Conservation (phyloP, 2,113 vertebrate genomes). For the Paralichthys olivaceus region DNA sequence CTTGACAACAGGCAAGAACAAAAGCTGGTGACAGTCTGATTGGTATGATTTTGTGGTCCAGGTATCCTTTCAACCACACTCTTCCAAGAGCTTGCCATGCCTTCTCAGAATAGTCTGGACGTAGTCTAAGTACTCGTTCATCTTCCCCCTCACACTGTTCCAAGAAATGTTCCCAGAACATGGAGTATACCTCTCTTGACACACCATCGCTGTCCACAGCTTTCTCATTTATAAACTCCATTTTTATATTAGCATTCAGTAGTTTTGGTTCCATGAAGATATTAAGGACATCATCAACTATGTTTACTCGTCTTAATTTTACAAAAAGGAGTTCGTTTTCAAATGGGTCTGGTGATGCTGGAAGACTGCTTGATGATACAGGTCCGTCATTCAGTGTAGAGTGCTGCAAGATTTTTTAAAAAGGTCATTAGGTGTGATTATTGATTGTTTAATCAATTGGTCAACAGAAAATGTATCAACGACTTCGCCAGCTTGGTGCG, state of each 20-base stretch:
- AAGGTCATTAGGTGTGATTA: not conserved
- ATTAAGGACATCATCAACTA: conserved; percentile 27
- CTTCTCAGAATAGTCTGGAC: conserved; percentile 7
- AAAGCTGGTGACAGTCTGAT: conserved; percentile 25
- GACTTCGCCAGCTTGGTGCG: not conserved
- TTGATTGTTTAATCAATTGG: too few relatives aligned
- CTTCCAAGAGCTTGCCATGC: conserved; percentile 24
- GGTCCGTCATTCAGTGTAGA: not conserved
- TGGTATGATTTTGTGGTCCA: conserved; percentile 25
- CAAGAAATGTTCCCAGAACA: conserved; percentile 47
- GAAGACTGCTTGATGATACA: conserved; percentile 17
- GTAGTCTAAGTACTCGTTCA: conserved; percentile 29
- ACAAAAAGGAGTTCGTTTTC: conserved; percentile 30
- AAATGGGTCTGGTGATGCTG: conserved; percentile 1
- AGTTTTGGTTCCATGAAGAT: conserved; percentile 24
- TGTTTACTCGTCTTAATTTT: conserved; percentile 30
- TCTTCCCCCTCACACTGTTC: conserved; percentile 42
- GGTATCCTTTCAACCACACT: conserved; percentile 35
- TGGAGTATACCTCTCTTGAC: conserved; percentile 30
- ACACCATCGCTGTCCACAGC: conserved; percentile 33
- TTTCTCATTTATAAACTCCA: conserved; percentile 16
- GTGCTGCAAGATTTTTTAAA: not conserved
- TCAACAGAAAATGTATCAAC: too few relatives aligned
- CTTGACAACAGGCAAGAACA: conserved; percentile 32
- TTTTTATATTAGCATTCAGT: conserved; percentile 20